These are phyloP conservation scores for Sprattus sprattus DNA, from an alignment of 2,113 vertebrate genomes.

Conservation along the genomic window DNA sequence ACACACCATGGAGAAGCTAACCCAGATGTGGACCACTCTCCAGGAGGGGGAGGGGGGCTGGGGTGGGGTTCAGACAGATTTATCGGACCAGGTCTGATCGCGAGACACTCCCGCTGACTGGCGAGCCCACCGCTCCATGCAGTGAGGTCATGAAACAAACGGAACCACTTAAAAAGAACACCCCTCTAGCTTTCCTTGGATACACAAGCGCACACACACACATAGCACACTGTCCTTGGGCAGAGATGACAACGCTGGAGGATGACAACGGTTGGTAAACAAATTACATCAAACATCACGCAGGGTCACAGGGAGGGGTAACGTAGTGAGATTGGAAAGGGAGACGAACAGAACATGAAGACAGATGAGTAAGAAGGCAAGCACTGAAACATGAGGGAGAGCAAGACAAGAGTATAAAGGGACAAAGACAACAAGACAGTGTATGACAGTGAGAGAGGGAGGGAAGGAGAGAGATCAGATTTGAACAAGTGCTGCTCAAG, in stretches of 20 bases:
- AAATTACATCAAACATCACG: background rate
- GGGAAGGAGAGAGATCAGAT: background rate
- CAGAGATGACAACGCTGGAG: background rate
- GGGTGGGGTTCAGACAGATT: background rate
- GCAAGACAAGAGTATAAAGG: background rate
- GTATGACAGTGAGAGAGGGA: background rate
- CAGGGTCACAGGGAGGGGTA: background rate
- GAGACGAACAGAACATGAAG: no score
- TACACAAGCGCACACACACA: background rate
- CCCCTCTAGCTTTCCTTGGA: background rate
- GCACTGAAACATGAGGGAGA: background rate
- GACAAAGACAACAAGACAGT: background rate
- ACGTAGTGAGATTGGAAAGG: background rate
- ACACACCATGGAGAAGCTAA: conserved; percentile 1
- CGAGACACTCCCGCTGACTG: background rate
- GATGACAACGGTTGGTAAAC: background rate
- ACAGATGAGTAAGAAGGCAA: background rate
- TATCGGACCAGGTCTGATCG: background rate
- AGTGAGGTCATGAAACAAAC: conserved; percentile 22
- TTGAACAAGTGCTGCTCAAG: background rate
- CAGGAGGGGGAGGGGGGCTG: background rate
- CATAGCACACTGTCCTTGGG: background rate
- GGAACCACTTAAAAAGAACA: conserved; percentile 1
- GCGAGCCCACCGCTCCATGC: background rate
- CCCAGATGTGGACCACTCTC: background rate